Evolutionary conservation across 2,888 invertebrate species (phyloP), one percentile per base, ranked within the genome.

Genomic region (Leistus spinibarbis): DNA sequence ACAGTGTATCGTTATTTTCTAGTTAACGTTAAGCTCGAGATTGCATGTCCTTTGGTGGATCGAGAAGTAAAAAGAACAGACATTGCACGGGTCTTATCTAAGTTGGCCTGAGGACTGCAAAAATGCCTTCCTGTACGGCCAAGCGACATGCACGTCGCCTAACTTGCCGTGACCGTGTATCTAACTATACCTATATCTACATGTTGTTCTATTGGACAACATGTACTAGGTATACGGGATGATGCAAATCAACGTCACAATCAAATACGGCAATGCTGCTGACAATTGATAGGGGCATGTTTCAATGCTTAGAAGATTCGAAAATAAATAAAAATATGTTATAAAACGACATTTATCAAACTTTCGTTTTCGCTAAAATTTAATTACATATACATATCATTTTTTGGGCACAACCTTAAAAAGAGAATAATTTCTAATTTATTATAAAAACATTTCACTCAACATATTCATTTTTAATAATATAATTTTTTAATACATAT

Each of bases 1-100:
- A 23, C 64, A 64, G 64, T 64, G 64, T 64, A 64, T 22, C 24
- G 24, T 23, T 64, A 64, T 64, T 23, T 64, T 64, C 64, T 64
- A 64, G 64, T 64, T 64, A 64, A 64, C 64, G 64, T 64, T 64
- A 16, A 64, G 64, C 16, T 27, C 64, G 64, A 64, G 64, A 64
- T 64, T 64, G 64, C 64, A 64, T 64, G 64, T 64, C 64, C 64
- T 64, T 64, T 64, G 24, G 64, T 27, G 24, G 16, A 27, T 64
- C 64, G 64, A 64, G 23, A 23, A 27, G 22, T 64, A 64, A 64
- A 64, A 64, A 23, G 24, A 16, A 64, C 27, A 64, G 23, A 64
- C 64, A 23, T 27, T 24, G 64, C 23, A 64, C 64, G 27, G 27
- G 16, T 23, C 64, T 64, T 64, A 64, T 64, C 64, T 64, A 20